These are phyloP conservation scores for Glossophaga mutica DNA, from an alignment of 2,797 vertebrate species.

Conservation along the genomic window DNA sequence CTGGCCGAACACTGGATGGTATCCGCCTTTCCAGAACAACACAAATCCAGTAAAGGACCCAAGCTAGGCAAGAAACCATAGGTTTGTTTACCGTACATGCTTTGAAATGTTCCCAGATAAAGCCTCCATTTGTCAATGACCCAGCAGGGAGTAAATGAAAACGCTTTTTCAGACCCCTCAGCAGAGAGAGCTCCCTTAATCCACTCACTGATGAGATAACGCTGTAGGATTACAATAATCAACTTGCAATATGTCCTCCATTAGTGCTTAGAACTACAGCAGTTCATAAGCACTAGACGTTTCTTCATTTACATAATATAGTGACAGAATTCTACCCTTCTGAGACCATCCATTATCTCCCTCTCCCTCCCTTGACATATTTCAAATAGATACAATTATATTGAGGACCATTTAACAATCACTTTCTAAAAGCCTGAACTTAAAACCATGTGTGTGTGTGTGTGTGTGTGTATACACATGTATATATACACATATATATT, in stretches of 20 bases:
- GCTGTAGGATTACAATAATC: slow-evolving; percentile 84
- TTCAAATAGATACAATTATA: slow-evolving; percentile 74
- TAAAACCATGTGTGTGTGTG: neutral
- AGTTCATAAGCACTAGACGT: slow-evolving; percentile 74
- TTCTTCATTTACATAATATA: slow-evolving; percentile 78
- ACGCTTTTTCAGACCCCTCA: slow-evolving; percentile 84
- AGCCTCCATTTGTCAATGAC: slow-evolving; percentile 82
- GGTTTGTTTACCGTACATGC: slow-evolving; percentile 76
- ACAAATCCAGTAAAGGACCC: slow-evolving; percentile 39
- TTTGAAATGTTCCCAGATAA: slow-evolving; percentile 75
- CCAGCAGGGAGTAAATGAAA: slow-evolving; percentile 85
- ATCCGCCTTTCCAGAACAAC: neutral
- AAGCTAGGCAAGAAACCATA: slow-evolving; percentile 35
- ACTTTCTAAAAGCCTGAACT: slow-evolving; percentile 65
- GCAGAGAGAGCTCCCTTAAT: slow-evolving; percentile 83
- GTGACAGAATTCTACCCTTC: slow-evolving; percentile 76
- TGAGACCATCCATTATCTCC: slow-evolving; percentile 77
- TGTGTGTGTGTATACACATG: too few relatives aligned
- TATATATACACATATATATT: neutral
- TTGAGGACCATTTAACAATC: slow-evolving; percentile 58
- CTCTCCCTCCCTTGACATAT: slow-evolving; percentile 65
- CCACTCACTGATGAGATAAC: slow-evolving; percentile 84
- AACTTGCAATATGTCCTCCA: slow-evolving; percentile 83
- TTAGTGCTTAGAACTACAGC: slow-evolving; percentile 78
- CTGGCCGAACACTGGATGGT: neutral